Base-by-base conservation (phyloP, 2,888 invertebrate genomes). In the Drosophila mettleri region DNA sequence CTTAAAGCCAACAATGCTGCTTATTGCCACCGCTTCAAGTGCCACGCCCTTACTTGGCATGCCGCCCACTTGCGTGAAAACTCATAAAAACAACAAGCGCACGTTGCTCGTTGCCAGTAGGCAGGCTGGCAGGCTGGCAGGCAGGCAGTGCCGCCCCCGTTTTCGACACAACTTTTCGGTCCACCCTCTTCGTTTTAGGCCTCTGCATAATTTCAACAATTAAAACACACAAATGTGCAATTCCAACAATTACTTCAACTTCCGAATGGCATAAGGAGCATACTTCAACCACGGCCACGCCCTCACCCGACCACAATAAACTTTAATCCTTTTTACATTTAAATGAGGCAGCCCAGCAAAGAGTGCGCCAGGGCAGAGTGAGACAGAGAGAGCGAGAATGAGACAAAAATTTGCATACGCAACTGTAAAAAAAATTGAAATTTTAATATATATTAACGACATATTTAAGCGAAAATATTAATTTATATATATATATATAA, bases 191-290 rank as follows among this genome's bases (percentile, higher is more conserved):
- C 33, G 36, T 39, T 49, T 41, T 52, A 38, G 66, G 75, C 61
- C 55, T 69, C 64, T 81, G 73, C 79, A 81, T 82, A 81, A 78
- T 78, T 79, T 69, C 46, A 62, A 75, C 82, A 79, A 79, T 79
- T 79, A 79, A 81, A 75, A 69, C 82, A 72, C 82, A 81, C 82
- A 79, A 78, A 82, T 81, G 85, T 84, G 85, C 85, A 80, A 74
- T 80, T 76, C 76, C 39, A 80, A 58, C 80, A 80, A 80, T 80
- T 80, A 80, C 84, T 69, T 60, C 67, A 84, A 77, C 85, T 80
- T 84, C 70, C 85, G 85, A 81, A 69, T 70, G 69, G 74, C 61
- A 74, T 68, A 81, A 80, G 83, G 61, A 74, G 81, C 69, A 34
- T 58, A 64, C 78, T 78, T 66, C 34, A 68, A n/a, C 52, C 59